A percentile compares a stretch with the other conserved stretches of the same genome.
Evolutionary conservation across 2,797 vertebrate genomes (phyloP).

Genomic region (Thunnus albacares): DNA sequence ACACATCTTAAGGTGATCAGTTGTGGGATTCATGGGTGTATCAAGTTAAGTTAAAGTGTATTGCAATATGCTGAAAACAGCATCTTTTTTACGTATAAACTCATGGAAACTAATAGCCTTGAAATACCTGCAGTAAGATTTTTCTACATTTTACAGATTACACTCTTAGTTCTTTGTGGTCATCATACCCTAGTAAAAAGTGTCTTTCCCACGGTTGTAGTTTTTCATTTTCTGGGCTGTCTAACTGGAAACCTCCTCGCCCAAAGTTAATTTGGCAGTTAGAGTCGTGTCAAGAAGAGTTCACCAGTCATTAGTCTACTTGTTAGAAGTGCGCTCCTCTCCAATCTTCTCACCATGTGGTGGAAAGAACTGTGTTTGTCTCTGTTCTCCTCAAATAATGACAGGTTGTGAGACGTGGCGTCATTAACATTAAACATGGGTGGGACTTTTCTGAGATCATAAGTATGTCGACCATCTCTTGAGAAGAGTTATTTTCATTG

Average conservation of each 20-base stretch:
- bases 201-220: slow-evolving; percentile 17
- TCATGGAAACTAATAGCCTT: not conserved
- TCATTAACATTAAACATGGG: slow-evolving; percentile 58
- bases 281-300: slow-evolving; percentile 43
- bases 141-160: slow-evolving; percentile 6
- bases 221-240: slow-evolving; percentile 29
- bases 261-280: slow-evolving; percentile 55
- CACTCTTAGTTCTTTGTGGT: slow-evolving; percentile 2
- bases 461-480: slow-evolving; percentile 34
- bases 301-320: slow-evolving; percentile 66
- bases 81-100: not conserved
- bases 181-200: not conserved
- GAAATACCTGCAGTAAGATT: not conserved
- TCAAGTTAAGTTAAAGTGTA: not conserved
- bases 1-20: not conserved
- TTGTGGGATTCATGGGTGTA: not conserved
- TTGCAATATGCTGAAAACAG: not conserved
- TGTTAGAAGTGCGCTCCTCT: slow-evolving; percentile 55
- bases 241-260: slow-evolving; percentile 48
- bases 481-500: slow-evolving; percentile 39
- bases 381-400: slow-evolving; percentile 62
- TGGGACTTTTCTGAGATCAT: slow-evolving; percentile 45
- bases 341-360: slow-evolving; percentile 32
- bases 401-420: slow-evolving; percentile 58
- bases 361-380: slow-evolving; percentile 42